Evolutionary conservation across 2,888 invertebrate species (phyloP).

Genomic region (Eristalinus aeneus): DNA sequence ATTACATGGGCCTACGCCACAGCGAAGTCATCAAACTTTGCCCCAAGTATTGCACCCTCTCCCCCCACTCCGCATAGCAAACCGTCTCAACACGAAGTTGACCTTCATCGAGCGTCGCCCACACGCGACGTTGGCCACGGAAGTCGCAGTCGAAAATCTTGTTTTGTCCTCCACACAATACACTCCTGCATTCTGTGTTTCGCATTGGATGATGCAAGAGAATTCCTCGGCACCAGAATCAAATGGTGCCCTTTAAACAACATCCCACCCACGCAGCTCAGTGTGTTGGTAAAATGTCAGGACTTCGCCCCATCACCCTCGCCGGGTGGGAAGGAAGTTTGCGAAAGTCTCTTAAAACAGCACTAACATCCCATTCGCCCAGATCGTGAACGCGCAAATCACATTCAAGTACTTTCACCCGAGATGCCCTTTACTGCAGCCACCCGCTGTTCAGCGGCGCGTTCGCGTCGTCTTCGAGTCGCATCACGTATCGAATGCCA

Average conservation of each 20-base stretch:
- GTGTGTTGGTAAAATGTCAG: slow-evolving; percentile 45
- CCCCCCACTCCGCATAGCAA: background rate
- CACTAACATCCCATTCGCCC: slow-evolving; percentile 32
- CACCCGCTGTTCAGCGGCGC: background rate
- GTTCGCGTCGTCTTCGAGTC: slow-evolving; percentile 18
- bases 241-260: slow-evolving; percentile 55
- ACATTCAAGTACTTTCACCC: slow-evolving; percentile 66
- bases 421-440: slow-evolving; percentile 35
- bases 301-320: background rate
- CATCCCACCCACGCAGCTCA: slow-evolving; percentile 10
- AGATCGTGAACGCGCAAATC: slow-evolving; percentile 33
- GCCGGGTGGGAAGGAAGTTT: slow-evolving; percentile 1
- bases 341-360: background rate
- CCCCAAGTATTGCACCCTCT: background rate
- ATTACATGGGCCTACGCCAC: background rate
- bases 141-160: background rate
- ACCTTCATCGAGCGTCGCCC: background rate
- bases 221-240: slow-evolving; percentile 20
- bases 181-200: background rate
- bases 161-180: background rate
- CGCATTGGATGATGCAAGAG: slow-evolving; percentile 18
- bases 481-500: slow-evolving; percentile 53
- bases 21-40: slow-evolving; percentile 24
- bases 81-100: background rate
- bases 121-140: background rate